A percentile compares a stretch with the other conserved stretches of the same genome.
Conservation (phyloP, 2,888 invertebrate species). For the Xanthia togata region DNA sequence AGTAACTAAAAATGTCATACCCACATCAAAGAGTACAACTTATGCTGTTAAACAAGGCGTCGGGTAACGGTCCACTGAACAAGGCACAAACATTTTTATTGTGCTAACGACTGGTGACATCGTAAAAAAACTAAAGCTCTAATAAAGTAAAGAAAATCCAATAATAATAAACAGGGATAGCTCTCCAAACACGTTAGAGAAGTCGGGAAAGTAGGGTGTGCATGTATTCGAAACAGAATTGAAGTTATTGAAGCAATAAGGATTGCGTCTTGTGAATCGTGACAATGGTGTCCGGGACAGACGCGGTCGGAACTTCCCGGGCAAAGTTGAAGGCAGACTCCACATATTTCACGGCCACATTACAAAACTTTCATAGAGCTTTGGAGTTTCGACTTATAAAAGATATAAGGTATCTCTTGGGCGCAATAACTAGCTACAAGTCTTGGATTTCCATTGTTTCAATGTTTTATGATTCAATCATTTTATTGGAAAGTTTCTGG, state of each 20-base stretch:
- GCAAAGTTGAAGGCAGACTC: constrained; percentile 63
- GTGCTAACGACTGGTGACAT: constrained; percentile 62
- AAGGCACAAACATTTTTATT: constrained; percentile 63
- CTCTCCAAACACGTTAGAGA: constrained; percentile 39
- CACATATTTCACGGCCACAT: constrained; percentile 74
- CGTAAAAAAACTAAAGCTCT: constrained; percentile 62
- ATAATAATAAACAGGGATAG: constrained; percentile 64
- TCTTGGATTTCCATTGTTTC: constrained; percentile 34
- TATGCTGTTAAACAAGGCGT: constrained; percentile 71
- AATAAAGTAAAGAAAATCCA: constrained; percentile 63
- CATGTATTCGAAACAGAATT: constrained; percentile 61
- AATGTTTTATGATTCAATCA: constrained; percentile 39
- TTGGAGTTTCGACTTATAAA: constrained; percentile 62
- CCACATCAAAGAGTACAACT: constrained; percentile 78
- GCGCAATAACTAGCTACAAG: constrained; percentile 42
- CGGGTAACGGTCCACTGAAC: constrained; percentile 63
- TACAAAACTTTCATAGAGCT: constrained; percentile 73
- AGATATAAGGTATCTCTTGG: constrained; percentile 62
- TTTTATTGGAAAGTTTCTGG: constrained; percentile 7
- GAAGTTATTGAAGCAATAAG: constrained; percentile 67
- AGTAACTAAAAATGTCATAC: constrained; percentile 78
- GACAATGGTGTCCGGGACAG: constrained; percentile 64
- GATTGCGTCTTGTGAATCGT: constrained; percentile 64
- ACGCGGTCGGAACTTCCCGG: constrained; percentile 64
- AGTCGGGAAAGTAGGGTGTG: constrained; percentile 46